A percentile compares a stretch with the other conserved stretches of the same genome.
Conservation (phyloP, 2,888 invertebrate genomes). For the Branchellion lobata region DNA sequence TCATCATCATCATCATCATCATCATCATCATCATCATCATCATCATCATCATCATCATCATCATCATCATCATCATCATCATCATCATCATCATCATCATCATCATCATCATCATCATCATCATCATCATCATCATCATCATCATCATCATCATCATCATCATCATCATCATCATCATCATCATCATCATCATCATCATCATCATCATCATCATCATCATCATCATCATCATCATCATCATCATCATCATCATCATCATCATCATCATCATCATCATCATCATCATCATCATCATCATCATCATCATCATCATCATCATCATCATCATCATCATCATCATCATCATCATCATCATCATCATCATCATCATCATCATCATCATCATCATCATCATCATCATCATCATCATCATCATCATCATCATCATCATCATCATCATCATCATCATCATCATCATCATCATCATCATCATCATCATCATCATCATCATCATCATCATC, state of each 20-base stretch:
- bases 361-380: not conserved
- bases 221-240: conserved; percentile 18
- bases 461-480: conserved; percentile 33
- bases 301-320: conserved; percentile 12
- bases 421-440: conserved; percentile 1
- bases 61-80: too few species aligned
- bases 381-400: not conserved
- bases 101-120: too few species aligned
- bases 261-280: conserved; percentile 21
- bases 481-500: conserved; percentile 39
- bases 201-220: not conserved
- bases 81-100: too few species aligned
- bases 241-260: not conserved
- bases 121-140: too few species aligned
- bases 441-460: not conserved
- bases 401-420: not conserved
- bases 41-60: too few species aligned
- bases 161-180: too few species aligned
- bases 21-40: too few species aligned
- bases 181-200: conserved; percentile 56
- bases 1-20: too few species aligned
- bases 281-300: conserved; percentile 30
- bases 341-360: conserved; percentile 41
- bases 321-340: conserved; percentile 43
- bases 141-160: too few species aligned